Percentiles rank a stretch among this genome's conserved stretches.
phyloP scores from a whole-genome alignment of 2,113 vertebrate species.

The Sporophila hypoxantha region DNA sequence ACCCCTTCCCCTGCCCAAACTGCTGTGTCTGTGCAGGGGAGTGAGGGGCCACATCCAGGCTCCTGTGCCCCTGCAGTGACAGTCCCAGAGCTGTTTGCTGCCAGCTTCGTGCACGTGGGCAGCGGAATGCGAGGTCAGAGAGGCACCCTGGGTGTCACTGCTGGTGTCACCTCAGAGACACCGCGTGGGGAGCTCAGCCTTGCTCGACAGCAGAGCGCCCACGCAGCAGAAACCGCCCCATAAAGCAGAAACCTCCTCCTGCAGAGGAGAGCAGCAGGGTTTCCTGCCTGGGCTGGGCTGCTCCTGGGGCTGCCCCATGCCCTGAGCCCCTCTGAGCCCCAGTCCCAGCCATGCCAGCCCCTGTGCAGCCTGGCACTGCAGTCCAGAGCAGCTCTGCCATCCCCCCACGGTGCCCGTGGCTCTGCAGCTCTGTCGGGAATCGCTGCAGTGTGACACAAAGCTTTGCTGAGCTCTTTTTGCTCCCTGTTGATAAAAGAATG shows the following conservation, averaged over 20 bases:
- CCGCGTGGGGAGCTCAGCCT: neutral
- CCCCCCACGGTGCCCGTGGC: accelerated
- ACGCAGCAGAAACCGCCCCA: accelerated
- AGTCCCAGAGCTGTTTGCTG: neutral
- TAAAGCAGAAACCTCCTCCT: neutral
- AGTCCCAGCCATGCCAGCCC: neutral
- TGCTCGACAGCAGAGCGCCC: slow-evolving; percentile 9
- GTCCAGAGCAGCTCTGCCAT: neutral
- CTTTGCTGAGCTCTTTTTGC: slow-evolving; percentile 6
- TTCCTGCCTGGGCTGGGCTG: neutral
- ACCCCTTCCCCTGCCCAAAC: neutral
- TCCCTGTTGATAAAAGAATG: neutral
- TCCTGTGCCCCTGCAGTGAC: neutral
- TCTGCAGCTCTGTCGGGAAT: neutral
- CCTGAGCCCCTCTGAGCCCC: accelerated
- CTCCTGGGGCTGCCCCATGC: accelerated
- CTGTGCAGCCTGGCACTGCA: accelerated
- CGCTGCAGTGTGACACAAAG: neutral
- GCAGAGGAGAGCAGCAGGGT: neutral
- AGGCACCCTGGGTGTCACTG: neutral
- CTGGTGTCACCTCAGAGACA: neutral
- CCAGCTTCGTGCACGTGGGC: accelerated
- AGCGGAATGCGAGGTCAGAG: neutral
- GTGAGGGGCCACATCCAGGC: accelerated
- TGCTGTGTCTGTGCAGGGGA: accelerated